Percentiles rank a stretch among this genome's conserved stretches.
Evolutionary conservation across 2,113 vertebrate genomes (phyloP).

Genomic region (Mus spicilegus): DNA sequence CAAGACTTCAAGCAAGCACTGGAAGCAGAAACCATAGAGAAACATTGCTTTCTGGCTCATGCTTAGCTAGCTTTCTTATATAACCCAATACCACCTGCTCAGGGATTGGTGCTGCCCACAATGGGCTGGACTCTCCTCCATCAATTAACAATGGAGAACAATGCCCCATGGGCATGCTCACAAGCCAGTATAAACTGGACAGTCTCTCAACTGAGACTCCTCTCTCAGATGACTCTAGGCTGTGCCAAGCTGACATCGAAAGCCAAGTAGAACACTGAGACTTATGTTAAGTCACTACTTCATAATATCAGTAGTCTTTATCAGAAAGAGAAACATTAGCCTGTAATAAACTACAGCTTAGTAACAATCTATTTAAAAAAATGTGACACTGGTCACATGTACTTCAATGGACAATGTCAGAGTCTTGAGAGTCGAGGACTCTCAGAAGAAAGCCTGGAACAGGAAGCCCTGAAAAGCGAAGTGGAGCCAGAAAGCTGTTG

Average conservation of each 20-base stretch:
- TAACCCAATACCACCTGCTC: not conserved
- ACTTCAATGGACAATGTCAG: not conserved
- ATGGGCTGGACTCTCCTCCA: not conserved
- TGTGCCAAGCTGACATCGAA: not conserved
- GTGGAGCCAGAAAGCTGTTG: not conserved
- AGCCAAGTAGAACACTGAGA: not conserved
- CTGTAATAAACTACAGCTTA: not conserved
- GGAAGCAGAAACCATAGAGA: not conserved
- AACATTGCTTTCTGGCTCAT: not conserved
- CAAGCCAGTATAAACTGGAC: no score
- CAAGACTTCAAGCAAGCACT: not conserved
- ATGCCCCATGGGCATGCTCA: not conserved
- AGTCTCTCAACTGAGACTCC: not conserved
- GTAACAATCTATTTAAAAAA: slow-evolving; percentile 15
- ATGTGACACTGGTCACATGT: not conserved
- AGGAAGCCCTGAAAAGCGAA: not conserved
- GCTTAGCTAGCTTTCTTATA: not conserved
- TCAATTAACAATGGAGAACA: not conserved
- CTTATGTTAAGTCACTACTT: not conserved
- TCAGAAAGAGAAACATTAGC: slow-evolving; percentile 7
- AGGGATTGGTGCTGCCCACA: not conserved
- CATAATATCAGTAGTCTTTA: not conserved
- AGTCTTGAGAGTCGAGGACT: not conserved
- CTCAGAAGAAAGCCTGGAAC: not conserved
- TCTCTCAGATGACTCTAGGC: not conserved